Evolutionary conservation across 2,888 invertebrate genomes (phyloP).

Genomic region (Cantharis lateralis): DNA sequence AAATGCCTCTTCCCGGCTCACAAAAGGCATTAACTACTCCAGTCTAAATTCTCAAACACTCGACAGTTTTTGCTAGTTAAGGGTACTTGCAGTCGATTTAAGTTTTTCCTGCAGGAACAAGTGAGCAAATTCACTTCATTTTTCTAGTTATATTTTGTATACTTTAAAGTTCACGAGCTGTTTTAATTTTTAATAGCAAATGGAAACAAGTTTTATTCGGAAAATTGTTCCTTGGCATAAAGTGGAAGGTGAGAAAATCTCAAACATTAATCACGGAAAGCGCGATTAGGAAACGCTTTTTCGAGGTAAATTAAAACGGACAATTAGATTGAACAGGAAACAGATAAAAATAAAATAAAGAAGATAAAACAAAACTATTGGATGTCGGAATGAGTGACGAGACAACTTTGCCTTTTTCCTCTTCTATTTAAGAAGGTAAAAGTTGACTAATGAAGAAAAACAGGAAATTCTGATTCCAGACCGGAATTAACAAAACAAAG

Average conservation of each 20-base stretch:
- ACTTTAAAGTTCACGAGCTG: background rate
- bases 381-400: conserved; percentile 27
- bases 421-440: conserved; percentile 13
- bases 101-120: background rate
- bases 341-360: conserved; percentile 25
- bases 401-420: conserved; percentile 14
- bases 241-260: conserved; percentile 16
- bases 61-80: conserved; percentile 33
- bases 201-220: background rate
- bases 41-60: conserved; percentile 31
- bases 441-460: conserved; percentile 24
- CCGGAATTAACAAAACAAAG: conserved; percentile 20
- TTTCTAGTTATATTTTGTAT: background rate
- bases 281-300: conserved; percentile 15
- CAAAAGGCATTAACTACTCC: conserved; percentile 14
- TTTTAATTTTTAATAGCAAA: background rate
- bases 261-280: conserved; percentile 22
- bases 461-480: conserved; percentile 17
- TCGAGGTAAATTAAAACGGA: conserved; percentile 21
- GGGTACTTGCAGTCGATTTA: conserved; percentile 20
- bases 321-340: conserved; percentile 27
- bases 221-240: background rate
- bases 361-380: conserved; percentile 21
- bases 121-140: background rate
- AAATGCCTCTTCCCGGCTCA: conserved; percentile 19